Percentiles rank a stretch among this genome's conserved stretches.
phyloP scores from a whole-genome alignment of 1,140 invertebrate genomes.

The Hylyphantes graminicola region DNA sequence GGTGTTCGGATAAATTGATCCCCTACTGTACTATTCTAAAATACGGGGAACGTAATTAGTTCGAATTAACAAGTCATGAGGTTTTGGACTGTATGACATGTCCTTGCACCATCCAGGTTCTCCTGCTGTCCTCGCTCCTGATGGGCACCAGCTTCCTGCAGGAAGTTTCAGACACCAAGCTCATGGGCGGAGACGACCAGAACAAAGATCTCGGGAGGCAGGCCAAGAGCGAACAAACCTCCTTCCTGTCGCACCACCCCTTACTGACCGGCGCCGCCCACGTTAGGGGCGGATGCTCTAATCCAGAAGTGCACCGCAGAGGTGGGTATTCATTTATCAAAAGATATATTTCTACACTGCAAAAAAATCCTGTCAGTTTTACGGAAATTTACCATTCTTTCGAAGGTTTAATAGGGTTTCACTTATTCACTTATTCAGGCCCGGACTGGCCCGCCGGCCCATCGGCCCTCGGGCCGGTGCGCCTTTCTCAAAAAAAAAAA shows the following conservation, averaged over 20 bases:
- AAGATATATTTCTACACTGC: no score
- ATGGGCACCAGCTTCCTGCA: constrained; percentile 50
- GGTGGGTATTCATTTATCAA: neutral
- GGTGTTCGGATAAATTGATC: no score
- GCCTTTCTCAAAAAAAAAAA: no score
- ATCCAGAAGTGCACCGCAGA: neutral
- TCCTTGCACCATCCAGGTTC: constrained; percentile 6
- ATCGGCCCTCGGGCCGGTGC: no score
- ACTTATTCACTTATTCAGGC: no score
- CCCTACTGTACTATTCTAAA: no score
- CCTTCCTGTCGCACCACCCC: constrained; percentile 39
- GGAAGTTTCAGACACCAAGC: constrained; percentile 22
- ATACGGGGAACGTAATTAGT: no score
- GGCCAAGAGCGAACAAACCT: constrained; percentile 26
- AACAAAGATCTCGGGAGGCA: neutral
- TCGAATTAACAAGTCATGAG: no score
- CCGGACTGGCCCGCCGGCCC: no score
- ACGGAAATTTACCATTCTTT: no score
- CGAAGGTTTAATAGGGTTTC: no score
- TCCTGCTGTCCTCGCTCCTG: constrained; percentile 41
- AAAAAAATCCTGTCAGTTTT: no score
- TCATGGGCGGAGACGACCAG: neutral
- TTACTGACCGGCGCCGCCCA: constrained; percentile 23
- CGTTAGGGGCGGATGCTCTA: neutral
- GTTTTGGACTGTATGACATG: neutral